Evolutionary conservation across 2,113 vertebrate genomes (phyloP), one percentile per base, ranked within the genome.

Genomic region (Oplegnathus fasciatus): DNA sequence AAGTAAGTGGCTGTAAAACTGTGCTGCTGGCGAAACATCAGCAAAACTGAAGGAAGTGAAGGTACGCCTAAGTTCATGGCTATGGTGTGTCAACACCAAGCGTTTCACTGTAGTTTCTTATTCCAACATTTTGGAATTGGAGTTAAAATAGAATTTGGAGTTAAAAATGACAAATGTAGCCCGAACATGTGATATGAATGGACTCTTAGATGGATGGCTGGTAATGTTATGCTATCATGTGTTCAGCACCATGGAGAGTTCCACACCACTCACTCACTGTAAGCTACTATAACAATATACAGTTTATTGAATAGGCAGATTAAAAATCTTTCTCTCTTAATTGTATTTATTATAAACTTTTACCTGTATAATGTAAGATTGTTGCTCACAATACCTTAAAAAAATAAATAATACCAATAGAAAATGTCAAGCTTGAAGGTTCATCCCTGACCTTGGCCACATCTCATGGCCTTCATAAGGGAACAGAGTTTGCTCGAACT

Each of bases 21-120:
- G 75, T 78, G 42, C 22, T 52, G 65, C 76, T 74, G 79, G 78
- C 46, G 50, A 90, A 89, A 85, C 81, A 82, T 92, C 82, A 88
- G 86, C 88, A 88, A 70, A 91, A 82, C 2, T 55, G 48, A 84
- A 73, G 69, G 67, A 75, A 71, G 72, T 30, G 44, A 70, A 76
- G 54, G 68, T 34, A 22, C 60, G 52, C 28, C 30, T 54, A 54
- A 62, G 66, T 83, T 86, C 22, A 80, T 60, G 65, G 65, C 42
- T 28, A 20, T 14, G 14, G 24, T 26, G 42, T 54, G 28, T 50
- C n/a, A 67, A 82, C 57, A 46, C 37, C 0, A 7, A 65, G 30
- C 67, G 64, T 73, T 80, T 67, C 54, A 57, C 37, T 55, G 3
- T 13, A 10, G 6, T 60, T 61, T 42, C 20, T 26, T 37, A 17